Evolutionary conservation across 2,888 invertebrate species (phyloP).

Genomic region (Epsilonema sp.): DNA sequence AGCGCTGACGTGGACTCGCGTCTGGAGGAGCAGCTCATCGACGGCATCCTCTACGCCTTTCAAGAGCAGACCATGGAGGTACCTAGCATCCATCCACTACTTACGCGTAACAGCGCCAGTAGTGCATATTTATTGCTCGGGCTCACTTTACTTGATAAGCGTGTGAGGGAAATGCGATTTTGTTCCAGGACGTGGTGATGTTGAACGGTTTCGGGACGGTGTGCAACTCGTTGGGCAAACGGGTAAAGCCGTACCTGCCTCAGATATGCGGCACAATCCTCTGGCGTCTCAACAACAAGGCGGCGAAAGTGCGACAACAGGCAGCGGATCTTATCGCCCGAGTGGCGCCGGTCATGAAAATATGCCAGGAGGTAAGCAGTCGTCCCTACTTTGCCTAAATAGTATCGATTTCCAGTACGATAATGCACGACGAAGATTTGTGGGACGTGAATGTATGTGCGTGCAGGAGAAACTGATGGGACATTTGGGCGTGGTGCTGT

Average conservation of each 20-base stretch:
- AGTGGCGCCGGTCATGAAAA: conserved; percentile 95
- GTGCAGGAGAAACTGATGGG: conserved; percentile 88
- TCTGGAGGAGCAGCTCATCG: conserved; percentile 92
- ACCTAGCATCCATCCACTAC: no score
- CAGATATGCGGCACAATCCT: conserved; percentile 99
- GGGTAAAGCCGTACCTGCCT: conserved; percentile 92
- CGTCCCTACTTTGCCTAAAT: no score
- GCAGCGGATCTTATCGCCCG: conserved; percentile 95
- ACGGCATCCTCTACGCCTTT: conserved; percentile 96
- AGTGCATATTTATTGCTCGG: no score
- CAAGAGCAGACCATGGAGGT: conserved; percentile 98
- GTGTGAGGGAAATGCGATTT: conserved; percentile 6
- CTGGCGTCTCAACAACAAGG: conserved; percentile 98
- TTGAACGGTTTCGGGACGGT: conserved; percentile 97
- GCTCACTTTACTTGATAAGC: no score
- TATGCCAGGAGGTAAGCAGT: conserved; percentile 64
- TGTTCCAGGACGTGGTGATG: conserved; percentile 78
- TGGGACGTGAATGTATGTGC: no score
- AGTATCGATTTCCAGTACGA: no score
- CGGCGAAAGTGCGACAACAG: conserved; percentile 93
- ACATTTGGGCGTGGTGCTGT: conserved; percentile 91
- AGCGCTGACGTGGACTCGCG: conserved; percentile 94
- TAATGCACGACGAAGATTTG: no score
- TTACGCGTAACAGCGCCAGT: no score
- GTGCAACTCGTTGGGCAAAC: conserved; percentile 84